Base-by-base conservation (phyloP, 1,140 invertebrate species). In the Temnothorax longispinosus region DNA sequence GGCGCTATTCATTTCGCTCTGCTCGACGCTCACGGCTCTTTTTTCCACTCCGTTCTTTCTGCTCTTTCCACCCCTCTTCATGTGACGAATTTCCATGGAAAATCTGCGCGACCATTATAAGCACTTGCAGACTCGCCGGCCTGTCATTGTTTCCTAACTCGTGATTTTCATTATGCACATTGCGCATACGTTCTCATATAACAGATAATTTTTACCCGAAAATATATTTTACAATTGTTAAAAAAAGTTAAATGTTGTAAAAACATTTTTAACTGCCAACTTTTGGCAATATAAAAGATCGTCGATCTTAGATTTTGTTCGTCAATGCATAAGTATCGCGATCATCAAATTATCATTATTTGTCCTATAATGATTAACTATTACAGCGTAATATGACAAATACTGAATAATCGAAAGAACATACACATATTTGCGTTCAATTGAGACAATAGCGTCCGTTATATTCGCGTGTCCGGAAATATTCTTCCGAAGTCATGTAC, bases 1-100 rank as follows among this genome's bases (percentile, higher is more conserved):
- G 58, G 65, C 76, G 74, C 71, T 85, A 81, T 91, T 86, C 69
- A 89, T 88, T 82, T 69, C 71, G 35, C 76, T 89, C 87, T 52
- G 50, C 60, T 80, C 52, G 60, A 58, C 54, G 69, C 71, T 67
- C 62, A 80, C 75, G 38, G 60, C 44, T 74, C 69, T 74, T 81
- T 64, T 82, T 60, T 44, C 44, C 54, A 38, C 15, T 50, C n/a
- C 47, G 35, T 82, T 86, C 54, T 78, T 58, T 64, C 64, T 67
- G 47, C 60, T 80, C 50, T 54, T 35, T 78, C 74, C 47, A 50
- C 75, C 21, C 13, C 13, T 21, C 76, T 27, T 41, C 54, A 11
- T 38, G 41, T 75, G 80, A 84, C 80, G 80, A 84, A 84, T 84
- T 84, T 84, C 52, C 80, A 60, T 74, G 69, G 54, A 74, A 84